These are phyloP conservation scores for Lophochroa leadbeateri DNA, from an alignment of 2,113 vertebrate genomes.

Conservation along the genomic window DNA sequence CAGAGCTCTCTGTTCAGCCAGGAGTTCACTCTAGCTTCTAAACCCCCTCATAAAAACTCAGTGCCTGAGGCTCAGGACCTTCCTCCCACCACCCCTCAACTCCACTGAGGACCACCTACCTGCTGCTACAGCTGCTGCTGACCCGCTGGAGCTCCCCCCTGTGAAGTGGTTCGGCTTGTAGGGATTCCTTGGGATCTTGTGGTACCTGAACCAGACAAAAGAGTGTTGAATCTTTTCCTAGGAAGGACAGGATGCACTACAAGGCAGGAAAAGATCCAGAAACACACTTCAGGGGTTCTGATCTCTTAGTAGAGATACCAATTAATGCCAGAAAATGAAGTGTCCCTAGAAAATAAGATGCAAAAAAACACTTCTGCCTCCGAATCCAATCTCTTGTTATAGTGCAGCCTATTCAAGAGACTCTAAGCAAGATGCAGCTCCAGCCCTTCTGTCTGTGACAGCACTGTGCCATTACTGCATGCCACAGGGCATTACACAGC, in stretches of 20 bases:
- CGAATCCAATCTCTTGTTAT: neutral
- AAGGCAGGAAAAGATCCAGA: neutral
- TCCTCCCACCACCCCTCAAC: neutral
- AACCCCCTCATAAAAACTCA: neutral
- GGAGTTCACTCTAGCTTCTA: neutral
- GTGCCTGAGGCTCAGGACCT: neutral
- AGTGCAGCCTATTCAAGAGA: neutral
- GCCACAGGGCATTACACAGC: neutral
- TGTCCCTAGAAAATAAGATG: neutral
- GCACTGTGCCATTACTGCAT: neutral
- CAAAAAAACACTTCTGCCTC: neutral
- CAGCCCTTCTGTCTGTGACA: neutral
- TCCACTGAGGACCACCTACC: constrained; percentile 25
- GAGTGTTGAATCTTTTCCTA: neutral
- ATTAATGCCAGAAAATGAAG: neutral
- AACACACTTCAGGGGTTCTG: neutral
- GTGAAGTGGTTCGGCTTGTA: constrained; percentile 66
- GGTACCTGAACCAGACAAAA: constrained; percentile 53
- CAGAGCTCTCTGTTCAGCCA: neutral
- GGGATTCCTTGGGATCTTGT: constrained; percentile 67
- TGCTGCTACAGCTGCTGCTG: constrained; percentile 70
- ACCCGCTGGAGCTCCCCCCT: constrained; percentile 73
- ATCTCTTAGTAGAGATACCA: neutral
- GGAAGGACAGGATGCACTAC: accelerated
- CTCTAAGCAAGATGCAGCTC: neutral